phyloP scores from a whole-genome alignment of 2,113 vertebrate species.

The Sylvia atricapilla region DNA sequence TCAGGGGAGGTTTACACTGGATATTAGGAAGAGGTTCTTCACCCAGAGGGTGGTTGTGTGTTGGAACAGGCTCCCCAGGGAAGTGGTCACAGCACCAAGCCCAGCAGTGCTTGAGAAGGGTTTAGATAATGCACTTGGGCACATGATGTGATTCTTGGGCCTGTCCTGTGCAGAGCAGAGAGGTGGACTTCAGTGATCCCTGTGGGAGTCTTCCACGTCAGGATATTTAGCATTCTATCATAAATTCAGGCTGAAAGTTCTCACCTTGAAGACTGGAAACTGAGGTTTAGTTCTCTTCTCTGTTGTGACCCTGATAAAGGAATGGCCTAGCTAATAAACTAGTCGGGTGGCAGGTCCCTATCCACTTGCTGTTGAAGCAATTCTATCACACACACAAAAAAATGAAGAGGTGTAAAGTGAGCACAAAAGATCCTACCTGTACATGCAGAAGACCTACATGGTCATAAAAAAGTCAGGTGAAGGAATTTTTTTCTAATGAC shows the following conservation, averaged over 20 bases:
- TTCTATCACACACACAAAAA: background rate
- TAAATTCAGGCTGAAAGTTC: background rate
- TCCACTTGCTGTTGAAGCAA: background rate
- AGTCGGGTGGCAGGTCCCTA: background rate
- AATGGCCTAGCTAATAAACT: background rate
- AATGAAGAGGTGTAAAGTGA: background rate
- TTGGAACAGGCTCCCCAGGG: background rate
- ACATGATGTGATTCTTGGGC: background rate
- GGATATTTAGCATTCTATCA: background rate
- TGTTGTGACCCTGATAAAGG: background rate
- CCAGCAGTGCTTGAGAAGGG: fast-evolving
- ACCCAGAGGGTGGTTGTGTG: fast-evolving
- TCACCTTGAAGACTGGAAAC: background rate
- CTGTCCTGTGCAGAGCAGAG: background rate
- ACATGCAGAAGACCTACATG: background rate
- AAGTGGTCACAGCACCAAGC: background rate
- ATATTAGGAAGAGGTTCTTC: background rate
- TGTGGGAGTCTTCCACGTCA: background rate
- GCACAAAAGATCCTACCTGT: background rate
- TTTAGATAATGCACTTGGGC: background rate
- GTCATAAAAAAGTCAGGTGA: background rate
- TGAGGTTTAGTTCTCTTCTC: background rate
- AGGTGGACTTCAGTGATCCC: background rate
- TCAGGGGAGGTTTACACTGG: background rate
- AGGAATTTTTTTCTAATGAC: background rate